phyloP scores from a whole-genome alignment of 1,140 invertebrate genomes.

The Pollicipes pollicipes region DNA sequence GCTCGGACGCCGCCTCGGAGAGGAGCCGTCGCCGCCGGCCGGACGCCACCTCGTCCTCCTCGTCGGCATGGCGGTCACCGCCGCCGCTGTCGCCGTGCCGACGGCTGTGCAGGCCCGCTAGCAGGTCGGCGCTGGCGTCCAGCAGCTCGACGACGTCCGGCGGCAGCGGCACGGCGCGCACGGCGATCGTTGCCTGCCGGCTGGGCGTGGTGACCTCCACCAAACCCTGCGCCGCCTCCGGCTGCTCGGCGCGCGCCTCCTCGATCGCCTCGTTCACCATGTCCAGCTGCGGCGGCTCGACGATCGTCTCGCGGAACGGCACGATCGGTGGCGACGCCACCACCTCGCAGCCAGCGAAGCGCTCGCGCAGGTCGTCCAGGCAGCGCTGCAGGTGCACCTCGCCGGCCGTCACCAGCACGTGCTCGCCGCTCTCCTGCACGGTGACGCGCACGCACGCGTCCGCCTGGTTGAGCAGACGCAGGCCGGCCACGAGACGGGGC shows the following conservation, averaged over 20 bases:
- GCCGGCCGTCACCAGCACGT: slow-evolving; percentile 87
- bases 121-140: slow-evolving; percentile 37
- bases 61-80: no score
- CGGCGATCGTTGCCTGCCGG: slow-evolving; percentile 34
- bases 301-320: slow-evolving; percentile 83
- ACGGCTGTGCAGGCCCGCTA: slow-evolving; percentile 35
- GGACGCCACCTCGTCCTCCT: no score
- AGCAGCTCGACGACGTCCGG: slow-evolving; percentile 48
- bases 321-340: slow-evolving; percentile 89
- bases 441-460: slow-evolving; percentile 28
- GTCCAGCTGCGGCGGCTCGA: slow-evolving; percentile 60
- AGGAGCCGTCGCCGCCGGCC: neutral
- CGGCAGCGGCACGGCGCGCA: slow-evolving; percentile 63
- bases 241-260: slow-evolving; percentile 29
- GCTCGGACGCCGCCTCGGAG: neutral
- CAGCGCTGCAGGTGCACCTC: slow-evolving; percentile 96
- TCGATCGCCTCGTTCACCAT: slow-evolving; percentile 76
- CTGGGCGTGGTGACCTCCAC: neutral
- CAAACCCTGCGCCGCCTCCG: neutral
- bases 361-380: slow-evolving; percentile 55
- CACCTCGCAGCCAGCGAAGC: slow-evolving; percentile 63
- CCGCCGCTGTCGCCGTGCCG: slow-evolving; percentile 20
- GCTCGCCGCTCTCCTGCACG: slow-evolving; percentile 84
- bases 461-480: slow-evolving; percentile 71
- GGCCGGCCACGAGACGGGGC: slow-evolving; percentile 54